Evolutionary conservation across 2,888 invertebrate genomes (phyloP).

Genomic region (Koerneria pararmatus): DNA sequence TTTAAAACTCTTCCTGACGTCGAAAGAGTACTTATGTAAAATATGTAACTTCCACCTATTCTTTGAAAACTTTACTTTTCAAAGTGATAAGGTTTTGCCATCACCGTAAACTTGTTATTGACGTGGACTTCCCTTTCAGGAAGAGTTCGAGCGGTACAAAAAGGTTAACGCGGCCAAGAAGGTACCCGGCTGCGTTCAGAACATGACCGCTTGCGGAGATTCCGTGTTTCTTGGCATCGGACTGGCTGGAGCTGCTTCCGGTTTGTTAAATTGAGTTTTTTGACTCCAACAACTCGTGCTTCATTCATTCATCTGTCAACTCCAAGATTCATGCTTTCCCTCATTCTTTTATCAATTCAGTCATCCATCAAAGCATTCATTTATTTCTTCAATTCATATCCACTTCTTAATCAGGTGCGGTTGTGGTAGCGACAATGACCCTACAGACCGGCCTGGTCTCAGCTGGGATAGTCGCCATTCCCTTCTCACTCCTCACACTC

Average conservation of each 20-base stretch:
- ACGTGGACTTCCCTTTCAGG: too few species aligned
- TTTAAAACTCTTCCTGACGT: too few species aligned
- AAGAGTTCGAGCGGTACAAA: constrained; percentile 54
- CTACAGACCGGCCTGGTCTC: constrained; percentile 54
- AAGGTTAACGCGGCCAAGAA: constrained; percentile 54
- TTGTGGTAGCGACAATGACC: constrained; percentile 50
- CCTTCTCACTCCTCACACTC: constrained; percentile 43
- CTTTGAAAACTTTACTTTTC: too few species aligned
- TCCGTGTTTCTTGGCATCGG: constrained; percentile 54
- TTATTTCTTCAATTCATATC: not conserved
- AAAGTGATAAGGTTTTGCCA: too few species aligned
- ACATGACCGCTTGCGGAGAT: constrained; percentile 55
- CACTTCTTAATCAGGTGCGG: constrained; percentile 34
- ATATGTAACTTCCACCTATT: too few species aligned
- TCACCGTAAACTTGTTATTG: too few species aligned
- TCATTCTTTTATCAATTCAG: too few species aligned
- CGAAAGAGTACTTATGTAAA: too few species aligned
- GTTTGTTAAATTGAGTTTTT: not conserved
- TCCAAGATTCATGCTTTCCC: too few species aligned
- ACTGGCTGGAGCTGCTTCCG: constrained; percentile 36
- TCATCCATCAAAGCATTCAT: too few species aligned
- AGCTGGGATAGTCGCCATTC: constrained; percentile 25
- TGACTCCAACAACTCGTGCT: not conserved
- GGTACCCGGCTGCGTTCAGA: constrained; percentile 26
- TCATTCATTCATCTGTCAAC: not conserved